Base-by-base conservation (phyloP, 1,140 invertebrate species). In the Drosophila kohkoa region DNA sequence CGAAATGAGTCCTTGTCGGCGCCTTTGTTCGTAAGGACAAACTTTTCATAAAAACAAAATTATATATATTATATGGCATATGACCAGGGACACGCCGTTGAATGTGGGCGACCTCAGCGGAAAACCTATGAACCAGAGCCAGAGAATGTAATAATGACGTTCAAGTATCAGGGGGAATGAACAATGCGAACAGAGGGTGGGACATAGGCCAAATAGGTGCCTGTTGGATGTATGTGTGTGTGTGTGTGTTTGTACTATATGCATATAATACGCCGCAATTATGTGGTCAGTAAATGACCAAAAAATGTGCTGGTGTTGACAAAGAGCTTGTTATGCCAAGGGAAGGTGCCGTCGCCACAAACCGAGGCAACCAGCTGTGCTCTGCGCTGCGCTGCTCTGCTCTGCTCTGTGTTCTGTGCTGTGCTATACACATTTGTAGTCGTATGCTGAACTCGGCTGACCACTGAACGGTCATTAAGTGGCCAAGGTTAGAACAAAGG, bases 271-370 rank as follows among this genome's bases (percentile, higher is more conserved):
- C 81, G 71, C 85, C 86, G 75, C 85, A 89, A 89, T 89, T 89
- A 89, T 89, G 85, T 89, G 85, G 85, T 89, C 63, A 65, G 85
- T 85, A 89, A 89, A 89, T 90, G 86, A 89, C 85, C 85, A 89
- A 89, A 89, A 89, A 89, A 85, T 89, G 81, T 90, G 85, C 81
- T 87, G 86, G 85, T 89, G 85, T 89, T 89, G 85, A 89, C 85
- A 89, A 90, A 89, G 85, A 89, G 85, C 83, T 87, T 88, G 82
- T 87, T 83, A 77, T 75, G 60, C n/a, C 49, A 7, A 45, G 51
- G 20, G 49, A 28, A 16, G 38, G 30, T 35, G 30, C 5, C 32
- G 52, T 11, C 28, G 51, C 51, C 35, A 38, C 35, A 38, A 13
- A 15, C n/a, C 15, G 15, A n/a, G 11, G 52, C 11, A 5, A n/a